A percentile compares a stretch with the other conserved stretches of the same genome.
Conservation (phyloP, 2,888 invertebrate genomes). For the Heliconius ethilla region DNA sequence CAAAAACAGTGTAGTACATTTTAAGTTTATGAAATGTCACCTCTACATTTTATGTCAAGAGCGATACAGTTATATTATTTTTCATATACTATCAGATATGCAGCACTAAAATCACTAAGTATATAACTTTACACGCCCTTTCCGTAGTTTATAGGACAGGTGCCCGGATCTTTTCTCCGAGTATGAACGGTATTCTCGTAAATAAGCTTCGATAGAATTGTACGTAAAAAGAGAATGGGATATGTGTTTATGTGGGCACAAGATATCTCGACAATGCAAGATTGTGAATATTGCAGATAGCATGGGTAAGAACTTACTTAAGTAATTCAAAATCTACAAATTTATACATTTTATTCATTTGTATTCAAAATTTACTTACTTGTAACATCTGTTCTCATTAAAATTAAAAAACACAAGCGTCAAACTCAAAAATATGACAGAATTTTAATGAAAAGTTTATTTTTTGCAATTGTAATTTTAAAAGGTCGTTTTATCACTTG, state of each 20-base stretch:
- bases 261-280: conserved; percentile 8
- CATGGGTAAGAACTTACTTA: background rate
- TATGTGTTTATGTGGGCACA: conserved; percentile 17
- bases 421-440: background rate
- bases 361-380: background rate
- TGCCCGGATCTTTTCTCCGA: conserved; percentile 30
- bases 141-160: conserved; percentile 41
- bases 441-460: background rate
- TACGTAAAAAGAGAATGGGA: conserved; percentile 38
- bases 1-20: too few relatives aligned
- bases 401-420: too few relatives aligned
- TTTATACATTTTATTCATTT: background rate
- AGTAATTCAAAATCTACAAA: background rate
- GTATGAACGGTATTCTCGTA: conserved; percentile 36
- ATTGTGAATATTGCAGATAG: conserved; percentile 8
- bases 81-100: background rate
- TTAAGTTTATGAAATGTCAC: background rate
- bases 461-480: background rate
- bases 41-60: background rate
- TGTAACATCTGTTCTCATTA: too few relatives aligned
- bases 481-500: background rate
- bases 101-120: background rate
- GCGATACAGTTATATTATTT: background rate
- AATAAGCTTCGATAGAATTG: conserved; percentile 40
- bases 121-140: conserved; percentile 31